Conservation (phyloP, 2,113 vertebrate genomes). For the Ramphastos sulfuratus region DNA sequence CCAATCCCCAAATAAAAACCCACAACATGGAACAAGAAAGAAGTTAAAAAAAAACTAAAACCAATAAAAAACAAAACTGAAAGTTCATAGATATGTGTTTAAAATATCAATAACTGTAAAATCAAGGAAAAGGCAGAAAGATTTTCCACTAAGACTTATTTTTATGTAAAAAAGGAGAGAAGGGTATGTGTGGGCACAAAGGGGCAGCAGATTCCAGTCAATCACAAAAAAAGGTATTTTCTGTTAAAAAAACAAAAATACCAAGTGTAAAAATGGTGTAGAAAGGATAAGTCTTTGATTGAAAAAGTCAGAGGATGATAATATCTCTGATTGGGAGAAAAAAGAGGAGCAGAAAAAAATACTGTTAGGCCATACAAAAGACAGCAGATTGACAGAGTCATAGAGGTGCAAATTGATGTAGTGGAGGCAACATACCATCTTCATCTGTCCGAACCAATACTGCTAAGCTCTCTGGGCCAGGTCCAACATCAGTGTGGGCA, state of each 20-base stretch:
- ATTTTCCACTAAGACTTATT: neutral
- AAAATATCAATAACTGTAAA: conserved; percentile 32
- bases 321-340: conserved; percentile 23
- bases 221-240: conserved; percentile 20
- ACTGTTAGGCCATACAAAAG: conserved; percentile 70
- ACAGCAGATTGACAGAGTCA: conserved; percentile 73
- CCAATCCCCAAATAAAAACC: neutral
- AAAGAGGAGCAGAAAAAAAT: conserved; percentile 68
- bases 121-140: conserved; percentile 47
- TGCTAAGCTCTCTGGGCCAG: conserved; percentile 92
- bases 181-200: neutral
- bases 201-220: conserved; percentile 25
- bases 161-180: conserved; percentile 13
- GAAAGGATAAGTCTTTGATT: conserved; percentile 56
- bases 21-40: conserved; percentile 29
- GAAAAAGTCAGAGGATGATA: conserved; percentile 35
- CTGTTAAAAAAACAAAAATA: conserved; percentile 4
- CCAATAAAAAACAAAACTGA: neutral
- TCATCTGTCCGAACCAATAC: conserved; percentile 97
- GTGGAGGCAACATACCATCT: conserved; percentile 96
- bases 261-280: neutral
- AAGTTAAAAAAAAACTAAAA: neutral
- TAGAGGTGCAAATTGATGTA: conserved; percentile 78
- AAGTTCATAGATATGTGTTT: conserved; percentile 42
- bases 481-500: conserved; percentile 94